Percentiles rank a stretch among this genome's conserved stretches.
Conservation (phyloP, 2,113 vertebrate genomes). For the Podarcis muralis region DNA sequence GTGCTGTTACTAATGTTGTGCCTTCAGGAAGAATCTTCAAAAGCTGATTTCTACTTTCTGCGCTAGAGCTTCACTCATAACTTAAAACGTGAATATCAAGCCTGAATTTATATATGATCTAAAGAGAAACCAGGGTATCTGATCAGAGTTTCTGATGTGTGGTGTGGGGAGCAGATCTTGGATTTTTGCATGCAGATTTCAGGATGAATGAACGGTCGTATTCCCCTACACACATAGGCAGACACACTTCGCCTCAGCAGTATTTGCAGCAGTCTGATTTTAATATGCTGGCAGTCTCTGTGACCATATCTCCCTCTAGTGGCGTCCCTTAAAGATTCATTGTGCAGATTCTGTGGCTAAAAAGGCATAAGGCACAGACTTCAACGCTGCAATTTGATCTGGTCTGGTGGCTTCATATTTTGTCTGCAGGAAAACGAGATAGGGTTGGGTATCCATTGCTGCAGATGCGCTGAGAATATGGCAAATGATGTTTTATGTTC, state of each 20-base stretch:
- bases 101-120: neutral
- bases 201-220: neutral
- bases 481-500: neutral
- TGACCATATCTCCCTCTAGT: slow-evolving; percentile 12
- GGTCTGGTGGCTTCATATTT: neutral
- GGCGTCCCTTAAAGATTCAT: neutral
- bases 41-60: neutral
- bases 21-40: neutral
- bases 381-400: neutral
- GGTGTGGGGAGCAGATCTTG: neutral
- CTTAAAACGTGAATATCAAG: neutral
- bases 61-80: neutral
- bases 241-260: neutral
- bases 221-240: neutral
- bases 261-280: neutral
- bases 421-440: fast-evolving
- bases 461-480: neutral
- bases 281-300: neutral
- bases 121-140: no score
- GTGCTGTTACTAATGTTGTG: neutral
- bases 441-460: neutral
- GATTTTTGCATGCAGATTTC: neutral
- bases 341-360: neutral
- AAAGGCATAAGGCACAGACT: neutral
- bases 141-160: neutral